These are phyloP conservation scores for Rissa tridactyla DNA, from an alignment of 2,113 vertebrate genomes.

Conservation along the genomic window DNA sequence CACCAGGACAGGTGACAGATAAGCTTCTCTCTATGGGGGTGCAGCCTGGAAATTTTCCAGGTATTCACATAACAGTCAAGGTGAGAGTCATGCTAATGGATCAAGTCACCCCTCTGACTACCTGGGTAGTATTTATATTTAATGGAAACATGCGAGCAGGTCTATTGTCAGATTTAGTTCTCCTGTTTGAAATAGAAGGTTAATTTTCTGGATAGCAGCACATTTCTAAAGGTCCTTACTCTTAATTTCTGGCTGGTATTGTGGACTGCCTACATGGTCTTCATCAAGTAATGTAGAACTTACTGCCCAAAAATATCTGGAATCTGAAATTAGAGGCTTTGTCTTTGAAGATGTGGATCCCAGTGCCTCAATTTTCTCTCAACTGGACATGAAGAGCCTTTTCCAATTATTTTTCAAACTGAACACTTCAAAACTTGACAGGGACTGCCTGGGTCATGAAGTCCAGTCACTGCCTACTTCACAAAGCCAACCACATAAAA, in stretches of 20 bases:
- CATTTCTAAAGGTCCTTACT: not conserved
- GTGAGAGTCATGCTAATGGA: not conserved
- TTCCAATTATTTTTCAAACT: not conserved
- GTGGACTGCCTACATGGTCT: not conserved
- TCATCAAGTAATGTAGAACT: not conserved
- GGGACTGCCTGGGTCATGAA: not conserved
- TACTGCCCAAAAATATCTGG: not conserved
- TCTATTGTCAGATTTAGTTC: not conserved
- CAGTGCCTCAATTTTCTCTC: not conserved
- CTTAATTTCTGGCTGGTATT: not conserved
- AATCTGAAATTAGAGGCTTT: not conserved
- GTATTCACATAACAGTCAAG: not conserved
- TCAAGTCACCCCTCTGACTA: not conserved
- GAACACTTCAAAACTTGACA: not conserved
- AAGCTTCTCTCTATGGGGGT: not conserved
- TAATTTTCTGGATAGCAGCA: not conserved
- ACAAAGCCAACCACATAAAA: not conserved
- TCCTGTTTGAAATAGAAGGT: not conserved
- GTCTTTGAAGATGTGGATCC: not conserved
- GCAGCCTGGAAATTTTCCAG: not conserved
- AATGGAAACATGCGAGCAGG: not conserved
- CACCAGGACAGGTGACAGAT: not conserved
- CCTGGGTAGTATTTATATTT: not conserved
- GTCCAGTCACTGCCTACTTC: not conserved
- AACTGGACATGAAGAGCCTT: not conserved